Conservation (phyloP, 2,113 vertebrate genomes). For the Sylvilagus bachmani region DNA sequence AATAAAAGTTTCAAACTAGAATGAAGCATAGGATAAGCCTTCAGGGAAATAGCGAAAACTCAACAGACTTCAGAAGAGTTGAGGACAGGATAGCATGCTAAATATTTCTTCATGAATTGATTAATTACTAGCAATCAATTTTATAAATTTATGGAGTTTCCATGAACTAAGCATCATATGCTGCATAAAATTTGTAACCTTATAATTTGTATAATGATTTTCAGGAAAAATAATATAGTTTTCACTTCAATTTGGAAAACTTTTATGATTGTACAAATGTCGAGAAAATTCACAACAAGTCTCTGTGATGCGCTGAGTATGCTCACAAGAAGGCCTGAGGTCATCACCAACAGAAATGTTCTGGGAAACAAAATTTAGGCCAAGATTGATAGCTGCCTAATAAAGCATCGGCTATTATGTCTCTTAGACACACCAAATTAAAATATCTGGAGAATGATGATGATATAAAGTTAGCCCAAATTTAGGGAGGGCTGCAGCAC, state of each 20-base stretch:
- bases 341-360: not conserved
- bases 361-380: constrained; percentile 23
- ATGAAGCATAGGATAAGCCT: not conserved
- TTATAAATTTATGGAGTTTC: not conserved
- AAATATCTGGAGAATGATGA: not conserved
- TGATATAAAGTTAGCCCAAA: not conserved
- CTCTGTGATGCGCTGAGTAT: not conserved
- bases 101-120: constrained; percentile 17
- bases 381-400: constrained; percentile 44
- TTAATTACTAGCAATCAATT: constrained; percentile 8
- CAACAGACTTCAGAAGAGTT: constrained; percentile 25
- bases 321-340: not conserved
- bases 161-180: not conserved
- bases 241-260: not conserved
- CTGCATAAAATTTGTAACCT: not conserved
- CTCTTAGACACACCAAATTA: not conserved
- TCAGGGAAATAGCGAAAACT: not conserved
- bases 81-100: not conserved
- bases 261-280: not conserved
- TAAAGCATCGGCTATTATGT: not conserved
- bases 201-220: constrained; percentile 33
- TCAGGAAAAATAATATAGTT: constrained; percentile 26
- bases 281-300: not conserved
- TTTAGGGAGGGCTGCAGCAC: not conserved
- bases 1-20: not conserved